phyloP scores from a whole-genome alignment of 1,140 invertebrate species.

The Drosophila murphyi region DNA sequence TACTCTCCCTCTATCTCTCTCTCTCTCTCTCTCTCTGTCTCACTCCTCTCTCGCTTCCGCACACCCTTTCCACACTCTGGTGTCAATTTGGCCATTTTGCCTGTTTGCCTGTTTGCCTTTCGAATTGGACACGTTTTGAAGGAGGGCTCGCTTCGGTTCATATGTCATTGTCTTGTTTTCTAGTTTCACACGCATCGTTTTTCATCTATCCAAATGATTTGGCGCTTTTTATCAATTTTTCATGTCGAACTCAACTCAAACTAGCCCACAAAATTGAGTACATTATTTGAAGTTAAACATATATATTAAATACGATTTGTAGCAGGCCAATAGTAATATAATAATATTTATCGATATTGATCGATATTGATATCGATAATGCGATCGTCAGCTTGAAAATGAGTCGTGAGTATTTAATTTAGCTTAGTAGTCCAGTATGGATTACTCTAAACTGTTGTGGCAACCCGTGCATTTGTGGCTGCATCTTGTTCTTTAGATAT shows the following conservation, averaged over 20 bases:
- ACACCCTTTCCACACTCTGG: background rate
- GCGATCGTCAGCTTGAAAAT: background rate
- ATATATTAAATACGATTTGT: too few relatives aligned
- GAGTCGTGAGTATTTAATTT: background rate
- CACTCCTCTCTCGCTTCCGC: background rate
- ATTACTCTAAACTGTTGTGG: background rate
- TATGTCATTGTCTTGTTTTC: constrained; percentile 69
- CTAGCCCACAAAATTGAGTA: background rate
- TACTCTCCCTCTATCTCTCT: background rate
- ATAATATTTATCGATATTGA: background rate
- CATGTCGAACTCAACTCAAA: background rate
- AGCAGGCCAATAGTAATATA: background rate
- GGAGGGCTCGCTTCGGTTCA: constrained; percentile 45
- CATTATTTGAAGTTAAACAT: too few relatives aligned
- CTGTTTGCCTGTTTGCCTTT: constrained; percentile 58
- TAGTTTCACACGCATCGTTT: constrained; percentile 34
- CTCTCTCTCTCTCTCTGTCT: background rate
- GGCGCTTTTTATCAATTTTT: constrained; percentile 57
- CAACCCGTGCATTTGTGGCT: constrained; percentile 15
- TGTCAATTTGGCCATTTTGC: constrained; percentile 34
- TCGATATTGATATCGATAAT: background rate
- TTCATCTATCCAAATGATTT: constrained; percentile 65
- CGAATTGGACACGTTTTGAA: constrained; percentile 68
- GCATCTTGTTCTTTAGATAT: constrained; percentile 49
- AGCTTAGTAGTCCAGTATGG: too few relatives aligned